Evolutionary conservation across 2,797 vertebrate species (phyloP), one percentile per base, ranked within the genome.

Genomic region (Macroramphosus scolopax): DNA sequence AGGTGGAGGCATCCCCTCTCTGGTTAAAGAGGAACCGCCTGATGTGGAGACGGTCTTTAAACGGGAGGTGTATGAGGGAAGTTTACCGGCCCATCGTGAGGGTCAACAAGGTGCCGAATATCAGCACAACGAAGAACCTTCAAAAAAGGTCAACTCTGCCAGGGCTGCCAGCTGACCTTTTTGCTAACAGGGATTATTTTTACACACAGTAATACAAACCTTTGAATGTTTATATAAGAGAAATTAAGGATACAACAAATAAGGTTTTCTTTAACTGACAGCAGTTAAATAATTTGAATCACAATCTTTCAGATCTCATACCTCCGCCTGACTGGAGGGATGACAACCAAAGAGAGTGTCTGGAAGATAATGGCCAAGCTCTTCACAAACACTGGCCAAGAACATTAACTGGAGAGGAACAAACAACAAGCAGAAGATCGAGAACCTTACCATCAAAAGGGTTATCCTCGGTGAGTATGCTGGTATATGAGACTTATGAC

Each of bases 331-430:
- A 26, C 31, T 12, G 54, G 52, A 17, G 37, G 37, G 0, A 42
- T 30, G 45, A 42, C 17, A 1, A 24, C 40, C 18, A 59, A 51
- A 17, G 46, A 38, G 3, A 51, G 46, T 15, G 33, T 59, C 11
- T 59, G 46, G 39, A 48, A 42, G 20, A 62, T 9, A 11, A 48
- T 48, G 50, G 38, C 32, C 6, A 48, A 48, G 6, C 16, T 43
- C 41, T 48, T 62, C 6, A 48, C 37, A 1, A 48, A 33, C 44
- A n/a, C 38, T 8, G 46, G 13, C 54, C 42, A 61, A 40, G 25
- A 61, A 46, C 25, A 39, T 46, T 1, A 54, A 43, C 58, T 48
- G 50, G 50, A 53, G 50, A 20, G 58, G 38, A 20, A 31, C 14
- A 17, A 61, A 58, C 17, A 31, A 57, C 38, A 49, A 52, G 39